Evolutionary conservation across 2,113 vertebrate species (phyloP).

Genomic region (Hyaena hyaena): DNA sequence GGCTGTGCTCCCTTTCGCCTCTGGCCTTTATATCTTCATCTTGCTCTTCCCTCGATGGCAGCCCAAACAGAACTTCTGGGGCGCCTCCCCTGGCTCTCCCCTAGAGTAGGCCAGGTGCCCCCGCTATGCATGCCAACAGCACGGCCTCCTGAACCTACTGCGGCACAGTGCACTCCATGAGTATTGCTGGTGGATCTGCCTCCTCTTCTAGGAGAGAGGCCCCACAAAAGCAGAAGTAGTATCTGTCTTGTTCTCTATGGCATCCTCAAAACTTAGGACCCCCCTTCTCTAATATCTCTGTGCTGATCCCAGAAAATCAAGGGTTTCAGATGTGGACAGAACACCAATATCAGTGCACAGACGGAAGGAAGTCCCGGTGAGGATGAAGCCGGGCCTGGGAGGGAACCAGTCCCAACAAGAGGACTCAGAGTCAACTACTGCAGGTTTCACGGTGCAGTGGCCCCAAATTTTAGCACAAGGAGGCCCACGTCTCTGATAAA

Average conservation of each 20-base stretch:
- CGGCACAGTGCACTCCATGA: fast-evolving
- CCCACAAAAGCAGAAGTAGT: neutral
- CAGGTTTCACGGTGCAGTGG: neutral
- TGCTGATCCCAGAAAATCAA: neutral
- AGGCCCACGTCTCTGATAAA: neutral
- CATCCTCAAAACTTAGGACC: neutral
- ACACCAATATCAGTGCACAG: neutral
- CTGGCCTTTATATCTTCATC: neutral
- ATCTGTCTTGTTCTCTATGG: neutral
- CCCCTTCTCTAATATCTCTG: neutral
- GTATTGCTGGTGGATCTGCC: neutral
- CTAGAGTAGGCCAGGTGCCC: neutral
- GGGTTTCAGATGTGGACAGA: neutral
- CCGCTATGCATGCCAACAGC: fast-evolving
- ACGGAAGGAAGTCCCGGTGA: neutral
- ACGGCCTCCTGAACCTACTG: neutral
- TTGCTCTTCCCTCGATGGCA: neutral
- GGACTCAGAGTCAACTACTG: neutral
- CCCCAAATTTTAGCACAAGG: neutral
- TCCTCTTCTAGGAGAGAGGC: neutral
- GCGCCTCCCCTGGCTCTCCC: neutral
- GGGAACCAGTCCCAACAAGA: neutral
- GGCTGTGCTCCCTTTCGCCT: neutral
- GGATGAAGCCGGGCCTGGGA: neutral
- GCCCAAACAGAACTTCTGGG: neutral